Evolutionary conservation across 2,888 invertebrate species (phyloP), one percentile per base, ranked within the genome.

Genomic region (Lasioglossum malachurum): DNA sequence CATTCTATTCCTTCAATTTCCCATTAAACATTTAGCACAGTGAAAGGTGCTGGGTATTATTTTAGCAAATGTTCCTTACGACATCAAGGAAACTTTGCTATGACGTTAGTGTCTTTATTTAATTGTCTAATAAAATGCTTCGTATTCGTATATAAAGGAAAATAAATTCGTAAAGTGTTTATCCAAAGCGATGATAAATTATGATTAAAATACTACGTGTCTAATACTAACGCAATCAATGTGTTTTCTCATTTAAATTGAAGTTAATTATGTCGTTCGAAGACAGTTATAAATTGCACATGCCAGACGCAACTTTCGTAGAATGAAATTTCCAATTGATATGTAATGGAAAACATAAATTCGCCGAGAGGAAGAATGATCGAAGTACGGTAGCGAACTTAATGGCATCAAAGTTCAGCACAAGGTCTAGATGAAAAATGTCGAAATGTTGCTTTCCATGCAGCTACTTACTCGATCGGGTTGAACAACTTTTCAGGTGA

Each of bases 401-500:
- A 44, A 73, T 41, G 60, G 4, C 31, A 41, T 19, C 44, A 31
- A 75, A 35, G 60, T 46, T 69, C n/a, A 46, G 31, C 75, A 69
- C 31, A 35, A 44, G 44, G 74, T n/a, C 67, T 19, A 19, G n/a
- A 74, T 79, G n/a, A 72, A 81, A 86, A 86, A 84, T 35, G 23
- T 10, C n/a, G 69, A 75, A 80, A 74, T 49, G 71, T 53, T 80
- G 71, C 49, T 81, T 75, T 74, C 75, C 38, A 75, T 44, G 23
- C 57, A 27, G 72, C 71, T 75, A 77, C 75, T 80, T 49, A 79
- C 71, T 53, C 69, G 80, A 57, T 64, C 80, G 86, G 19, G 86
- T 69, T 4, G 69, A 60, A 57, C 85, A 86, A 77, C 69, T 80
- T 86, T 80, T 57, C 80, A 86, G 41, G 14, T n/a, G 67, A 60